Percentiles rank a stretch among this genome's conserved stretches.
phyloP scores from a whole-genome alignment of 1,140 invertebrate species.

The Tyrophagus putrescentiae region DNA sequence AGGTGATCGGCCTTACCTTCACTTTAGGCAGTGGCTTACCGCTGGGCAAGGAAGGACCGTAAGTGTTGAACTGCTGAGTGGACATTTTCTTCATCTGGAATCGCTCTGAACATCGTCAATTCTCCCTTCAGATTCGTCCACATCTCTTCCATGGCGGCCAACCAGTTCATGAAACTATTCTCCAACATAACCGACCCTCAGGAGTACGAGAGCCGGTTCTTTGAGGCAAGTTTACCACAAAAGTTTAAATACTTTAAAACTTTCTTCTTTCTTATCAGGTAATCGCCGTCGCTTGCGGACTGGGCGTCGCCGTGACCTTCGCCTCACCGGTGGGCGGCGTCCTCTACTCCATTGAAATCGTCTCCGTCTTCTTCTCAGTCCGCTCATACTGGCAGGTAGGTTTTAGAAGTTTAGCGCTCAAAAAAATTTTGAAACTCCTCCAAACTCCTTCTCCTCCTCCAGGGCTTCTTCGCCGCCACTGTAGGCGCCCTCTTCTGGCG shows the following conservation, averaged over 20 bases:
- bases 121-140: conserved; percentile 40
- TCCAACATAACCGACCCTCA: conserved; percentile 45
- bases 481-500: conserved; percentile 89
- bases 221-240: conserved; percentile 54
- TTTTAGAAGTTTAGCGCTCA: too few relatives aligned
- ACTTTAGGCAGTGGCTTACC: conserved; percentile 89
- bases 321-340: conserved; percentile 48
- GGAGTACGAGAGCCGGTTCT: conserved; percentile 77
- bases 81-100: neutral
- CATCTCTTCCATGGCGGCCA: conserved; percentile 89
- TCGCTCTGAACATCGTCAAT: neutral
- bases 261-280: neutral
- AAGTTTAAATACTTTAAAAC: neutral
- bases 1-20: conserved; percentile 72
- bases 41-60: conserved; percentile 72
- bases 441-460: too few relatives aligned
- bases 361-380: conserved; percentile 93
- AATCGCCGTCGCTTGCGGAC: conserved; percentile 80
- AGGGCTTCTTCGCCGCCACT: conserved; percentile 91
- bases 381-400: conserved; percentile 98
- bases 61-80: conserved; percentile 28
- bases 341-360: conserved; percentile 96
- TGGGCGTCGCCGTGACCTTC: conserved; percentile 37
- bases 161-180: conserved; percentile 61
- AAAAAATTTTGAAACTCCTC: too few relatives aligned